Base-by-base conservation (phyloP, 2,888 invertebrate species). In the Congeria kusceri region DNA sequence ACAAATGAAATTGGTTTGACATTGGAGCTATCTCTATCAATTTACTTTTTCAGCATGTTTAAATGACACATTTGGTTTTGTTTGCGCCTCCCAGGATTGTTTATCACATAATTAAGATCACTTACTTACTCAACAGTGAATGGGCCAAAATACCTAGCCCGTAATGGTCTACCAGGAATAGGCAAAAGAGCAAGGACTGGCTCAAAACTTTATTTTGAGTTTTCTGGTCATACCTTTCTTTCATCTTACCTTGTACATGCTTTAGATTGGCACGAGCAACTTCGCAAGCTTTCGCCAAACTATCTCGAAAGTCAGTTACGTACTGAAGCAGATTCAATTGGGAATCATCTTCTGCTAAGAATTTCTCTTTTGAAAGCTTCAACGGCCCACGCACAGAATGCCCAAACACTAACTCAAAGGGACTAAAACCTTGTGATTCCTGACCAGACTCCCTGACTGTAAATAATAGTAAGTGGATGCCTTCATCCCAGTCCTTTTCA, bases 131-230 rank as follows among this genome's bases (percentile, higher is more conserved):
- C 71, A 44, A 81, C 63, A 23, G 47, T 63, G 49, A 77, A 81
- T 20, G 79, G 79, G 13, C 81, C 79, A 71, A 47, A 80, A 62
- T 73, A 78, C 58, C 70, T 77, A 23, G 79, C 79, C 47, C 71
- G 70, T 39, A 80, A 57, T 9, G 78, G 74, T 20, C 69, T 58
- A 20, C 73, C 77, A 49, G 61, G 57, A 39, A 77, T 25, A 49
- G 85, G 84, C 29, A 86, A 71, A 20, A 84, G 71, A n/a, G 59
- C 77, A 47, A 86, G 53, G 23, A 81, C 78, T 62, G 79, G 67
- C 18, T 74, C 7, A 68, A 84, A 84, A 29, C 18, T 59, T 59
- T 82, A 0, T 57, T 47, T 32, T 58, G 29, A 29, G 69, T 29
- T 53, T 73, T 65, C 27, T 58, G 20, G 47, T 83, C 80, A 80